phyloP scores from a whole-genome alignment of 2,888 invertebrate genomes.

The Sympetrum striolatum region DNA sequence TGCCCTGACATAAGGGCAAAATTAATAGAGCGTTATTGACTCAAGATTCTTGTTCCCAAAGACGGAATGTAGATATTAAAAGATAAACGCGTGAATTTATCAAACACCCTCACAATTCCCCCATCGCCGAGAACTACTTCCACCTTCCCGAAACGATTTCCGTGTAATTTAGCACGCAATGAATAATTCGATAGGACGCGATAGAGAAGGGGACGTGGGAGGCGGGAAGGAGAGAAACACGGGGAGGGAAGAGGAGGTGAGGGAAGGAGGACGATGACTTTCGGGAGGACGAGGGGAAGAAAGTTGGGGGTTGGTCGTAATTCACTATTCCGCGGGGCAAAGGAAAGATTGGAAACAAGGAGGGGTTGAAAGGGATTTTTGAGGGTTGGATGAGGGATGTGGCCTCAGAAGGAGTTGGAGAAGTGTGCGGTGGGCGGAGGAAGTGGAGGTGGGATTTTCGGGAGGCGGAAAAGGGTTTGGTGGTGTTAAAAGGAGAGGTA shows the following conservation, averaged over 20 bases:
- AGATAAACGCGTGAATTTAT: background rate
- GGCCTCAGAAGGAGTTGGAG: background rate
- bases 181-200: constrained; percentile 4
- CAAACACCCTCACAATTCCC: background rate
- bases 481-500: background rate
- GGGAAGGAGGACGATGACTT: background rate
- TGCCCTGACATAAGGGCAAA: too few species aligned
- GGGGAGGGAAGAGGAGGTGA: background rate
- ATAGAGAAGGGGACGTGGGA: background rate
- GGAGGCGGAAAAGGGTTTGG: background rate
- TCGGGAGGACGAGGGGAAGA: background rate
- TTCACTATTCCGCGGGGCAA: background rate
- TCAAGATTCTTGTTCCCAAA: too few species aligned
- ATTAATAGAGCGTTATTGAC: too few species aligned
- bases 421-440: background rate
- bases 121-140: background rate
- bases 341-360: background rate
- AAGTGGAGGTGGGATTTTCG: background rate
- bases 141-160: background rate
- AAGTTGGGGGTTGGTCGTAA: background rate
- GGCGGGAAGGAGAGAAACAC: background rate
- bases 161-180: constrained; percentile 14
- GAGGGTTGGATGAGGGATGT: background rate
- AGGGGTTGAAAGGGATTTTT: background rate
- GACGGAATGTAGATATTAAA: background rate